Evolutionary conservation across 2,888 invertebrate genomes (phyloP), one percentile per base, ranked within the genome.

Genomic region (Sialis lutaria): DNA sequence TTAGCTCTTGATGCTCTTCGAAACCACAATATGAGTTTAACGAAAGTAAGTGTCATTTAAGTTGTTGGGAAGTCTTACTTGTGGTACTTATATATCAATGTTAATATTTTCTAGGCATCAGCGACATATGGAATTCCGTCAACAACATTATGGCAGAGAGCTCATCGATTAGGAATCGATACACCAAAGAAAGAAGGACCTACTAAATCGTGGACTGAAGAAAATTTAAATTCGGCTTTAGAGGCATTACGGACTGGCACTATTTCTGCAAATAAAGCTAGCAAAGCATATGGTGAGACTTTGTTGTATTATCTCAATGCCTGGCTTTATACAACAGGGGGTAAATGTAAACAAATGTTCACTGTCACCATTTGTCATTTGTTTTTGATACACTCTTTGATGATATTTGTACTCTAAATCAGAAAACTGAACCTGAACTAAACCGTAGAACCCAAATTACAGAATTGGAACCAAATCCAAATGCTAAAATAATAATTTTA

Each of bases 171-270:
- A 59, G 89, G 89, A 54, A 90, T 90, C 62, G 88, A 88, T 66
- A 90, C 89, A 51, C 89, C 89, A 49, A 90, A 90, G 70, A 87
- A 87, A 67, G 89, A 89, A 60, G 87, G 86, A 40, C 79, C 81
- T 8, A 79, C 85, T 46, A 87, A 88, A 66, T 82, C 86, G 6
- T 90, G 90, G 90, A 84, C 83, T 54, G 87, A 88, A 64, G 82
- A 82, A 52, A 86, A 84, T 57, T 67, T 90, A 50, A 81, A 84
- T 54, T 82, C 75, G 48, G 90, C 90, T 0, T 68, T 90, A 53
- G 84, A 84, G 56, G 89, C 89, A 6, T 64, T 90, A 33, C 68
- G 89, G 45, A 84, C 84, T 9, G 89, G 89, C 7, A 80, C 84
- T 49, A 85, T 89, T 58, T 89, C 89, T 9, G 89, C 89, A 22